These are phyloP conservation scores for Cardinalis cardinalis DNA, from an alignment of 2,113 vertebrate genomes.

Conservation along the genomic window DNA sequence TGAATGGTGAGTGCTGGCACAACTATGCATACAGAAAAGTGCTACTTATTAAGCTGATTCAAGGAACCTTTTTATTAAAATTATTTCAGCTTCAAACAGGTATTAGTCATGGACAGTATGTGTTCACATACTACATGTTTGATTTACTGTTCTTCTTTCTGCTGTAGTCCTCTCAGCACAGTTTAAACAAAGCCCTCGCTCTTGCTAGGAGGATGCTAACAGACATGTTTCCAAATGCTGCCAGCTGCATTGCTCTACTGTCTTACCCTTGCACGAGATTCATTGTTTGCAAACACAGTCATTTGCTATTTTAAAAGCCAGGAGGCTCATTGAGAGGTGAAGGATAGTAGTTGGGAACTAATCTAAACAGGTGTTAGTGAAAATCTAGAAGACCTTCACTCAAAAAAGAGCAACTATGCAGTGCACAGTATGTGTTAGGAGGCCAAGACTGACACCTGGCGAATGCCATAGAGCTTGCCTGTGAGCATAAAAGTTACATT, in stretches of 20 bases:
- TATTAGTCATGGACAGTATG: not conserved
- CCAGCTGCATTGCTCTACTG: not conserved
- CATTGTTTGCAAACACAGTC: not conserved
- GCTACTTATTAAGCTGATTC: not conserved
- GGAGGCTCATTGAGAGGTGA: not conserved
- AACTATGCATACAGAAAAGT: not conserved
- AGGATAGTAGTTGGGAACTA: not conserved
- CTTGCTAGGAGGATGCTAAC: not conserved
- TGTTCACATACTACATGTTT: not conserved
- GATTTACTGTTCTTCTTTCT: not conserved
- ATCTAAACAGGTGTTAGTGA: not conserved
- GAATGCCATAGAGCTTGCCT: not conserved
- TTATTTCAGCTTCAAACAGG: not conserved
- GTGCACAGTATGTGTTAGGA: not conserved
- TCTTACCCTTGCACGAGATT: not conserved
- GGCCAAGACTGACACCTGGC: not conserved
- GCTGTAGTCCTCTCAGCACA: not conserved
- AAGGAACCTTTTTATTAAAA: not conserved
- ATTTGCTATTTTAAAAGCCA: not conserved
- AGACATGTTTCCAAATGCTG: not conserved
- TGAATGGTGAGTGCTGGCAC: not conserved
- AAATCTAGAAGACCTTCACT: not conserved
- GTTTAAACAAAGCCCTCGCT: not conserved
- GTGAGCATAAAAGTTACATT: not conserved
- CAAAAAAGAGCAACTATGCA: not conserved